Percentiles rank a stretch among this genome's conserved stretches.
Evolutionary conservation across 2,113 vertebrate genomes (phyloP).

Genomic region (Neotoma lepida): DNA sequence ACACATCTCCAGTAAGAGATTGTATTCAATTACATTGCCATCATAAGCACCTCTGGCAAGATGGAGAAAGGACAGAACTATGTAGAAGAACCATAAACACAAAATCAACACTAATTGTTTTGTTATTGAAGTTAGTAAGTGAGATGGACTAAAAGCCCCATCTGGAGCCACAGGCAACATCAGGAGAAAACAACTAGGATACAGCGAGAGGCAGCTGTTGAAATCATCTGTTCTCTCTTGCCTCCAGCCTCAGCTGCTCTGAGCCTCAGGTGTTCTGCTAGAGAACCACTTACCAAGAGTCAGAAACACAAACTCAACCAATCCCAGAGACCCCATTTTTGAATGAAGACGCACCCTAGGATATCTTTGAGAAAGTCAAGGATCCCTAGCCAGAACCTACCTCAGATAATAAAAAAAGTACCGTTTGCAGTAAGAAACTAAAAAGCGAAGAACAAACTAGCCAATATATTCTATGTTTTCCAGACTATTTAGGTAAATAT

Average conservation of each 20-base stretch:
- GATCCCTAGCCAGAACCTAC: not conserved
- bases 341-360: not conserved
- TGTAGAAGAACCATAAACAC: conserved; percentile 9
- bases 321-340: not conserved
- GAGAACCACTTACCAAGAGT: not conserved
- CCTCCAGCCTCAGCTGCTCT: not conserved
- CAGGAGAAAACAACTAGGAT: not conserved
- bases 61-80: not conserved
- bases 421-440: not conserved
- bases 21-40: not conserved
- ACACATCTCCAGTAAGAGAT: not conserved
- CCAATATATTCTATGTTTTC: not conserved
- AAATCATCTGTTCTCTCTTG: not conserved
- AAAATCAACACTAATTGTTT: conserved; percentile 12
- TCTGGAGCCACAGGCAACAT: not conserved
- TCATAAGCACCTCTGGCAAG: not conserved
- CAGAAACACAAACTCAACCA: not conserved
- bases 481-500: not conserved
- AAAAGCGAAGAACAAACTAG: not conserved
- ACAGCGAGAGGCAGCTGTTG: not conserved
- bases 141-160: conserved; percentile 29
- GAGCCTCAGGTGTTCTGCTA: not conserved
- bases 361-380: not conserved
- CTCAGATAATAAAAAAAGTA: not conserved
- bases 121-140: conserved; percentile 44